Conservation (phyloP, 2,797 vertebrate species). For the Argyrosomus regius region DNA sequence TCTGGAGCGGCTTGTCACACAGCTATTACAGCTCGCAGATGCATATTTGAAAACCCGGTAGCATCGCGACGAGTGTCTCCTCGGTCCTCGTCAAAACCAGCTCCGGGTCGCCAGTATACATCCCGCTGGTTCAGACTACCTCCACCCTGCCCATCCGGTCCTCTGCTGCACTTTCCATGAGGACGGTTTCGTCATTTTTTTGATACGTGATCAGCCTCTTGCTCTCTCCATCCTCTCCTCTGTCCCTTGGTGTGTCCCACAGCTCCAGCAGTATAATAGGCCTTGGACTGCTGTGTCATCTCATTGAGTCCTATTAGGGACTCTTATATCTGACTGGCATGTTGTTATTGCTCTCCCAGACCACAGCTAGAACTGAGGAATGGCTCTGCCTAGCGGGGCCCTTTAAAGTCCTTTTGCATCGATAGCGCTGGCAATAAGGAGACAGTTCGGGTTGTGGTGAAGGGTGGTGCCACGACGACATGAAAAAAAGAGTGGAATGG, state of each 20-base stretch:
- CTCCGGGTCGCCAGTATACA: constrained; percentile 40
- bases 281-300: constrained; percentile 69
- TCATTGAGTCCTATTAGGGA: constrained; percentile 68
- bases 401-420: constrained; percentile 46
- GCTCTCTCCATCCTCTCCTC: constrained; percentile 11
- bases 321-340: constrained; percentile 72
- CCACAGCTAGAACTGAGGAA: constrained; percentile 60
- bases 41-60: constrained; percentile 56
- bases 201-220: constrained; percentile 40
- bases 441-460: constrained; percentile 6
- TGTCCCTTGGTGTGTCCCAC: constrained; percentile 35
- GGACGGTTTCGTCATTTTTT: constrained; percentile 23
- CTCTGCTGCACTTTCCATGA: constrained; percentile 14
- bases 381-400: constrained; percentile 51
- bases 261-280: constrained; percentile 57
- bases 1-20: constrained; percentile 59
- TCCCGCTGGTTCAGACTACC: constrained; percentile 32
- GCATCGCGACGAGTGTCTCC: constrained; percentile 50
- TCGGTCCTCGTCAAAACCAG: constrained; percentile 44
- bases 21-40: constrained; percentile 54
- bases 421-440: constrained; percentile 37
- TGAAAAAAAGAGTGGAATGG: constrained; percentile 25
- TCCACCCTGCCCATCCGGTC: constrained; percentile 24
- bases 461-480: constrained; percentile 22
- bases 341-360: constrained; percentile 67